Percentiles rank a stretch among this genome's conserved stretches.
Conservation (phyloP, 2,888 invertebrate genomes). For the Orthosia incerta region DNA sequence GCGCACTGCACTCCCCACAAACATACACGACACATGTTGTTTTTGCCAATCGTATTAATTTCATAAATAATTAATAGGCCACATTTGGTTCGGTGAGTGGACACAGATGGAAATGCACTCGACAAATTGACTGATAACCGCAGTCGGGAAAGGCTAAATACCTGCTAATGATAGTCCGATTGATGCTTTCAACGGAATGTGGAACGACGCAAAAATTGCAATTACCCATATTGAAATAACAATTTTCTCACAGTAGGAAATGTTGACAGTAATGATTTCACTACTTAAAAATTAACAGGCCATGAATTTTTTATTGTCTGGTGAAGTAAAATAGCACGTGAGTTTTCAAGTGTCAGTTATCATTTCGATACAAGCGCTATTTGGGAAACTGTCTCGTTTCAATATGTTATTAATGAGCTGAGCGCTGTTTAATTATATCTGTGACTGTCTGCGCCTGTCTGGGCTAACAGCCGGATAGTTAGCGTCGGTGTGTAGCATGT, state of each 20-base stretch:
- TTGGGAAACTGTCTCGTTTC: constrained; percentile 59
- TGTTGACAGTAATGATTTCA: constrained; percentile 50
- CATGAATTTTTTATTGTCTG: constrained; percentile 43
- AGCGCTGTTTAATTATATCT: constrained; percentile 66
- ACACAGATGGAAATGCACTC: constrained; percentile 88
- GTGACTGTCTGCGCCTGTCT: constrained; percentile 61
- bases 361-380: constrained; percentile 58
- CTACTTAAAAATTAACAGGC: constrained; percentile 33
- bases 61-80: constrained; percentile 89
- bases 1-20: constrained; percentile 67
- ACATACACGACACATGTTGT: constrained; percentile 77
- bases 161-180: constrained; percentile 88
- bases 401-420: constrained; percentile 64
- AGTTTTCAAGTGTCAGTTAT: constrained; percentile 50
- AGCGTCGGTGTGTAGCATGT: constrained; percentile 32
- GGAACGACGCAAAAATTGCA: constrained; percentile 50
- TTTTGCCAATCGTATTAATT: constrained; percentile 86
- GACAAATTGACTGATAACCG: constrained; percentile 90
- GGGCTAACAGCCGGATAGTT: constrained; percentile 50
- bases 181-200: constrained; percentile 75
- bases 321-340: constrained; percentile 53
- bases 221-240: constrained; percentile 53
- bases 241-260: constrained; percentile 31
- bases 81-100: constrained; percentile 84
- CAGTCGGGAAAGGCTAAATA: constrained; percentile 90